Evolutionary conservation across 2,888 invertebrate species (phyloP), one percentile per base, ranked within the genome.

Genomic region (Ecdyonurus torrentis): DNA sequence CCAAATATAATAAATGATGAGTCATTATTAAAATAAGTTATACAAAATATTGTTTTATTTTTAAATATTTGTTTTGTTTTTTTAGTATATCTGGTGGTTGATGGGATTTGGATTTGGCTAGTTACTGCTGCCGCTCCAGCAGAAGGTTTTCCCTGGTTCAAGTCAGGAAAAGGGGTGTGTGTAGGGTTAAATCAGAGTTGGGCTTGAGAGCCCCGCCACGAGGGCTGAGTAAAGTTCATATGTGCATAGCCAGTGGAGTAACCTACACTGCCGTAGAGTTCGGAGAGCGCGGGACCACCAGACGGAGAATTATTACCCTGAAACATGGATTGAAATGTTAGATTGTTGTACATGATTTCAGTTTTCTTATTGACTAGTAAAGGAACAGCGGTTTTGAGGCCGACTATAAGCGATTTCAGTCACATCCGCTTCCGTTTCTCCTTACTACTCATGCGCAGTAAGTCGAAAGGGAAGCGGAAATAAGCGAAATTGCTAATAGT

Each of bases 201-300:
- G 61, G 78, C 77, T 70, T 80, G 79, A 62, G 79, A 79, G 68
- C 80, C 80, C 70, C 78, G 75, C 80, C 80, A 80, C 65, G 80
- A 79, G 69, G 78, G 76, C 67, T 73, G 58, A 23, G 74, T 74
- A 65, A 72, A 72, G 55, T 71, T 72, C 75, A 75, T 70, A 73
- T 77, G 73, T 70, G 76, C 80, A 72, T 79, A 80, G 67, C 79
- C 78, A 53, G 79, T 79, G 64, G 79, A 77, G 70, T 78, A 78
- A 66, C 76, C 78, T 63, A 79, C 78, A 69, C 76, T 74, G 59
- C 74, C 74, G 67, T 75, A 75, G 63, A 74, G 69, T 64, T 74
- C 72, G 5, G 72, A 72, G 59, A 55, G 20, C 15, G 55, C 69
- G 69, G 5, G 55, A 7, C 19, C 55, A 7, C 55, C 55, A 7